phyloP scores from a whole-genome alignment of 2,113 vertebrate genomes.

The Rhinichthys klamathensis region DNA sequence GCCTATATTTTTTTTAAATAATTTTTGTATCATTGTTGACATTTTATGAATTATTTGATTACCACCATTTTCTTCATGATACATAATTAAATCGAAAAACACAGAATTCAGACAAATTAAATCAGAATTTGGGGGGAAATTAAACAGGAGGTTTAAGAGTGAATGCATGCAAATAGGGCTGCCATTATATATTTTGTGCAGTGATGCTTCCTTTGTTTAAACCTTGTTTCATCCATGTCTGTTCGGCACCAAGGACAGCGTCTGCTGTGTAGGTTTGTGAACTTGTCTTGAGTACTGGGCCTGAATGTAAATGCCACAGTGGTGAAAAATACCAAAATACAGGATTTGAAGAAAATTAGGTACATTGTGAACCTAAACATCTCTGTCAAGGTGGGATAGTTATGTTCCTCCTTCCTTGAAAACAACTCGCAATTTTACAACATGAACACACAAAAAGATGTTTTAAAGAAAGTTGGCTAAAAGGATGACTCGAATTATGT shows the following conservation, averaged over 20 bases:
- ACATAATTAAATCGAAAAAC: too few relatives aligned
- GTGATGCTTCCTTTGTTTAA: not conserved
- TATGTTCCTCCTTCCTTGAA: not conserved
- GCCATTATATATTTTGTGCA: not conserved
- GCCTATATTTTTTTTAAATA: too few relatives aligned
- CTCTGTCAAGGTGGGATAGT: not conserved
- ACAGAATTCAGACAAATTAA: too few relatives aligned
- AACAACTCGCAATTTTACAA: not conserved
- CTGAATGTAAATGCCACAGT: conserved; percentile 15
- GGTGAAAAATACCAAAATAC: conserved; percentile 7
- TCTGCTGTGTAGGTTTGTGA: conserved; percentile 7
- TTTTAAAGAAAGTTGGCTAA: not conserved
- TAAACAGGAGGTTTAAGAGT: not conserved
- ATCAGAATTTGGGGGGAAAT: too few relatives aligned
- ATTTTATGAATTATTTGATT: not conserved
- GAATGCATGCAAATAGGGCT: not conserved
- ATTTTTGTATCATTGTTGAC: too few relatives aligned
- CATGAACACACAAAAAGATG: not conserved
- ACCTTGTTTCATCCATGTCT: conserved; percentile 5
- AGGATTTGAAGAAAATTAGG: conserved; percentile 7
- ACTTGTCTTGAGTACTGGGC: not conserved
- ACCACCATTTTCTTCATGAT: not conserved
- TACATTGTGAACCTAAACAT: conserved; percentile 18
- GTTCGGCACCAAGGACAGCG: conserved; percentile 63
- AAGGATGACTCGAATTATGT: conserved; percentile 17